Conservation (phyloP, 2,113 vertebrate species). For the Pipa parva region DNA sequence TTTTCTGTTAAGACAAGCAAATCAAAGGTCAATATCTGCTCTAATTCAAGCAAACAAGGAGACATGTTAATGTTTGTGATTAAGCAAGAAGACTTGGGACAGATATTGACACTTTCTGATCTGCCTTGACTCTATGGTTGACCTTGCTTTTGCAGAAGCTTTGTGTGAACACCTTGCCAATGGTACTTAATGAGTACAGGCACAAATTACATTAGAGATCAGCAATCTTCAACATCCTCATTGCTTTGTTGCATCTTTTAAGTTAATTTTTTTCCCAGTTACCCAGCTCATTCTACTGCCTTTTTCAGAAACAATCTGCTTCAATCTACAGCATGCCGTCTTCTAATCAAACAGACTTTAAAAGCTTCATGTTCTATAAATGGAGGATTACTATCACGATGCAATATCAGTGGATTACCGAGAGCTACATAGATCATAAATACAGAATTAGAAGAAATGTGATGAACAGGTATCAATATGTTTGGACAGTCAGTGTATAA, state of each 20-base stretch:
- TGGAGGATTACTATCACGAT: neutral
- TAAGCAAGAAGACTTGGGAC: constrained; percentile 37
- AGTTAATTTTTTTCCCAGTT: constrained; percentile 14
- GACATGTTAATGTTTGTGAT: constrained; percentile 40
- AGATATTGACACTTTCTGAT: constrained; percentile 33
- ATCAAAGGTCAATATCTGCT: constrained; percentile 28
- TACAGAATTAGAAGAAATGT: too few species aligned
- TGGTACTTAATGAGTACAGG: constrained; percentile 32
- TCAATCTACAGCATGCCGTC: constrained; percentile 8
- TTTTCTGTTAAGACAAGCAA: constrained; percentile 27
- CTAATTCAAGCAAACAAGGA: constrained; percentile 40
- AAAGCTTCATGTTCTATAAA: neutral
- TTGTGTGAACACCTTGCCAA: constrained; percentile 25
- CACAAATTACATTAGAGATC: constrained; percentile 25
- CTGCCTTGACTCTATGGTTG: constrained; percentile 21
- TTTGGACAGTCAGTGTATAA: too few species aligned
- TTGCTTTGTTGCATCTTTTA: constrained; percentile 28
- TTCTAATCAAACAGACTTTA: constrained; percentile 26
- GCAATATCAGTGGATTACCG: neutral
- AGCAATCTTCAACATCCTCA: constrained; percentile 21
- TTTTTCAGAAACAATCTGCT: constrained; percentile 3
- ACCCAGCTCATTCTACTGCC: constrained; percentile 2
- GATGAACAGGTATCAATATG: too few species aligned
- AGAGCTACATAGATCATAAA: too few species aligned
- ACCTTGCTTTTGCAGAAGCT: constrained; percentile 35